These are phyloP conservation scores for Lynx canadensis DNA, from an alignment of 2,113 vertebrate species.

Conservation along the genomic window DNA sequence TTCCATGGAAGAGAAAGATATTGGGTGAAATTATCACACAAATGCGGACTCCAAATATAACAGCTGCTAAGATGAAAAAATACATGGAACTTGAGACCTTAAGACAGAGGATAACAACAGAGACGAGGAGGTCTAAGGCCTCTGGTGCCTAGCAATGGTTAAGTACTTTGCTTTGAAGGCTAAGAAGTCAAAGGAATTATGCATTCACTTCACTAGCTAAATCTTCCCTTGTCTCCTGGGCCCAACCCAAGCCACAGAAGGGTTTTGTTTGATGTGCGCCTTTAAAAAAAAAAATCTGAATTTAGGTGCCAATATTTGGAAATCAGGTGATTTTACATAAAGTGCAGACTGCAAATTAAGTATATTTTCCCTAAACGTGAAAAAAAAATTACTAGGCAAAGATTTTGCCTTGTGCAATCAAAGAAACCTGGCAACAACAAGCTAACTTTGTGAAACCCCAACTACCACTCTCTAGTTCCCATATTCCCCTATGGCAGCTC, in stretches of 20 bases:
- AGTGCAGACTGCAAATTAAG: not conserved
- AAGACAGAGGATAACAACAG: not conserved
- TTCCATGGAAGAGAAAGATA: not conserved
- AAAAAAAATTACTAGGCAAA: not conserved
- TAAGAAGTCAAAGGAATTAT: not conserved
- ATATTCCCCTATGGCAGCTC: not conserved
- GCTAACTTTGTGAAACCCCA: not conserved
- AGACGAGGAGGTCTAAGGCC: not conserved
- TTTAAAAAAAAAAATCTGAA: not conserved
- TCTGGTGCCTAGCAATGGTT: not conserved
- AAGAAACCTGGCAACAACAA: not conserved
- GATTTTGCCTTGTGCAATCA: not conserved
- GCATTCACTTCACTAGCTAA: not conserved
- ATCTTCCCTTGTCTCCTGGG: not conserved
- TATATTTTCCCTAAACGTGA: not conserved
- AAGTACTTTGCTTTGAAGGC: not conserved
- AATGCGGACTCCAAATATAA: not conserved
- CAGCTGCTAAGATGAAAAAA: not conserved
- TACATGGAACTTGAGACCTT: not conserved
- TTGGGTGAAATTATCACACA: not conserved
- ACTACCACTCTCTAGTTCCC: not conserved
- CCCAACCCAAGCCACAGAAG: not conserved
- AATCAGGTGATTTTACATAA: not conserved
- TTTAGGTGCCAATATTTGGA: not conserved
- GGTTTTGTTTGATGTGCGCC: not conserved